phyloP scores from a whole-genome alignment of 2,888 invertebrate genomes.

The Pseudococcus longispinus region DNA sequence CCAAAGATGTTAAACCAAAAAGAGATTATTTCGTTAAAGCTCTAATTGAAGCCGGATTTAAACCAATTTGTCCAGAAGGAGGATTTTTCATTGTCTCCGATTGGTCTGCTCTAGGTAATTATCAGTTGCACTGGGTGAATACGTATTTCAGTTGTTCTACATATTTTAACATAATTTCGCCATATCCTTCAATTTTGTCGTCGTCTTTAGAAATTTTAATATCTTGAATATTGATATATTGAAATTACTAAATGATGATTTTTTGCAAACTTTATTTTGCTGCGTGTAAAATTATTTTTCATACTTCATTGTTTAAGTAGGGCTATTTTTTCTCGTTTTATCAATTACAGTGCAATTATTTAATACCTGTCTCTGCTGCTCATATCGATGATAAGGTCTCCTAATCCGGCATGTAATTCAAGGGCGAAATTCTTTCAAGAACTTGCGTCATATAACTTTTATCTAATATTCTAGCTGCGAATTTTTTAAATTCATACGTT shows the following conservation, averaged over 20 bases:
- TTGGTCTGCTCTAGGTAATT: conserved; percentile 59
- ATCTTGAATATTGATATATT: not conserved
- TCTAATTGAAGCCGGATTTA: conserved; percentile 82
- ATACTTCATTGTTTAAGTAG: too few relatives aligned
- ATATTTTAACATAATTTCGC: not conserved
- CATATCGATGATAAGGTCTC: not conserved
- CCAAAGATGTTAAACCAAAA: conserved; percentile 77
- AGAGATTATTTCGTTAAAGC: conserved; percentile 80
- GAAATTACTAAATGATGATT: not conserved
- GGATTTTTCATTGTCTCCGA: conserved; percentile 97
- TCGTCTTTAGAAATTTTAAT: not conserved
- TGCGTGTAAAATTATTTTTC: not conserved
- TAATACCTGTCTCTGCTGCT: not conserved
- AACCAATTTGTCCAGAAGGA: conserved; percentile 91
- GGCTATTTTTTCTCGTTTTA: not conserved
- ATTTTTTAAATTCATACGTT: not conserved
- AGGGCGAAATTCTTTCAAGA: not conserved
- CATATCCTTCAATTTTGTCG: not conserved
- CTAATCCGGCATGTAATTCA: not conserved
- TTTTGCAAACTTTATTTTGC: not conserved
- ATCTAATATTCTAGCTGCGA: not conserved
- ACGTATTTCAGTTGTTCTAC: not conserved
- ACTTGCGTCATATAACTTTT: not conserved
- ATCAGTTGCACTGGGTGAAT: not conserved
- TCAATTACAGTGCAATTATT: not conserved